Evolutionary conservation across 2,797 vertebrate species (phyloP).

Genomic region (Carcharodon carcharias): DNA sequence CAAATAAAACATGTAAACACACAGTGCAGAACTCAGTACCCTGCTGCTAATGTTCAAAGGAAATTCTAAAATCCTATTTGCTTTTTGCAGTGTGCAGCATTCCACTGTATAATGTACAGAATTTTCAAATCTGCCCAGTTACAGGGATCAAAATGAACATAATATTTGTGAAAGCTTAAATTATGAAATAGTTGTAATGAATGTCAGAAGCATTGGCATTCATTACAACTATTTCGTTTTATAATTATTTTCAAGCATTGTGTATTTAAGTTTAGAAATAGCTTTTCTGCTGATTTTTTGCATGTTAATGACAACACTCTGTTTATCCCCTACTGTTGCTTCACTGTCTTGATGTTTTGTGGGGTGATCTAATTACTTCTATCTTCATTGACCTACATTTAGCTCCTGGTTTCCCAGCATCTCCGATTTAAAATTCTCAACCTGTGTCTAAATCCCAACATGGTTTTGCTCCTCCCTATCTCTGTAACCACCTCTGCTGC

Average conservation of each 20-base stretch:
- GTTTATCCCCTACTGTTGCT: background rate
- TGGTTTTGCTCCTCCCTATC: background rate
- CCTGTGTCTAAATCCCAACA: background rate
- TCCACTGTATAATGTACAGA: background rate
- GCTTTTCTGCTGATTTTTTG: background rate
- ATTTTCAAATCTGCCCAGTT: background rate
- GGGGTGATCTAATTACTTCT: background rate
- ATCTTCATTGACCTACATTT: background rate
- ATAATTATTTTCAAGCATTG: background rate
- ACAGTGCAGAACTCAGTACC: background rate
- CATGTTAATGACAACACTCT: background rate
- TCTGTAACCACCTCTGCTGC: background rate
- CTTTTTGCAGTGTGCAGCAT: background rate
- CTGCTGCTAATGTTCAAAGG: background rate
- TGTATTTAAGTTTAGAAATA: background rate
- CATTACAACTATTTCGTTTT: background rate
- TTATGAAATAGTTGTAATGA: background rate
- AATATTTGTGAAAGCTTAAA: background rate
- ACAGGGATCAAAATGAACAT: background rate
- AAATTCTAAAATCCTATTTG: constrained; percentile 10
- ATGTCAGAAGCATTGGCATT: background rate
- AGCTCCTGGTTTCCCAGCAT: background rate
- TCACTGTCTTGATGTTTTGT: background rate
- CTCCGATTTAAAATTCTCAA: background rate
- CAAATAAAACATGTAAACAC: constrained; percentile 19